Evolutionary conservation across 2,113 vertebrate genomes (phyloP), one percentile per base, ranked within the genome.

Genomic region (Paratilapia polleni): DNA sequence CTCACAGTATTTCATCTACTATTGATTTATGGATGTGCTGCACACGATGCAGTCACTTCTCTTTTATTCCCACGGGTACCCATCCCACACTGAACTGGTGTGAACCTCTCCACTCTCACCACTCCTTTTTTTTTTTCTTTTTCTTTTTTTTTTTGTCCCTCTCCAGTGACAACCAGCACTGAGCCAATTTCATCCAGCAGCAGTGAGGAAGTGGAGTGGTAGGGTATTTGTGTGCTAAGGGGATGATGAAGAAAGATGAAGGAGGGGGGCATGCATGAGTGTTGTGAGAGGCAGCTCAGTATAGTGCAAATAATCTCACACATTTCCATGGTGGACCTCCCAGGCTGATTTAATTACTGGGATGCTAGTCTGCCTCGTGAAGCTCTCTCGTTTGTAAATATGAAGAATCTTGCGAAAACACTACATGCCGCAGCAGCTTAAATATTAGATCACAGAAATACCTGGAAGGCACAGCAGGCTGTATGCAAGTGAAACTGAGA

Each of bases 271-370:
- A 70, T 70, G 19, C n/a, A 31, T 8, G 63, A 19, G 26, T 60
- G 60, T 57, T 78, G 62, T 31, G 73, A 77, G 63, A 79, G 81
- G 14, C 49, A 22, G 34, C 80, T 79, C 56, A 58, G 10, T 12
- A 9, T 54, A 54, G 62, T 78, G 47, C 83, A 93, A 92, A 92
- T 87, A 89, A 86, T 93, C 86, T 88, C 91, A 89, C 79, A 91
- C 62, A 78, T 87, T 87, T 76, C 14, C 6, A 60, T 6, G 22
- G 58, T 6, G 38, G 86, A 91, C 86, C 92, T 93, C 88, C 83
- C 77, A 83, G 81, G 15, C 22, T 83, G 91, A 87, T 90, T 81
- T 89, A 64, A 87, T 90, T 78, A 83, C 57, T 1, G 61, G 36
- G 81, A 62, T 61, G 75, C 59, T 75, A 54, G 63, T 26, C 60